Percentiles rank a stretch among this genome's conserved stretches.
Conservation (phyloP, 2,888 invertebrate species). For the Acholoe squamosa region DNA sequence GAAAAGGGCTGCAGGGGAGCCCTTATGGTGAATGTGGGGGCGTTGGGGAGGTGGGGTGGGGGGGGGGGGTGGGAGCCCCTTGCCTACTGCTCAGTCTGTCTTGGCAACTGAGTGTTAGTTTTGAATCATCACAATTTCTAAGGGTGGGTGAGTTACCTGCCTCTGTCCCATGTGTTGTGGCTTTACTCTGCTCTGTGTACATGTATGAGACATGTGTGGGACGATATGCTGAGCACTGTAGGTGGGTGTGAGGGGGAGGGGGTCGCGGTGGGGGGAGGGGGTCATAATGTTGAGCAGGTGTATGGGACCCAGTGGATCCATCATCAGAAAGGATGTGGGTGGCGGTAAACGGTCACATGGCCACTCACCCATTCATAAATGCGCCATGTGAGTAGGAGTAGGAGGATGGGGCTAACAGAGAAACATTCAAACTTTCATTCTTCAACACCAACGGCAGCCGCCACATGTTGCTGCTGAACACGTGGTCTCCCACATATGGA, state of each 20-base stretch:
- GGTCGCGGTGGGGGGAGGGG: not conserved
- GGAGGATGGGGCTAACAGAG: no score
- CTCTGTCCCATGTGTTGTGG: not conserved
- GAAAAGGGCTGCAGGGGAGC: not conserved
- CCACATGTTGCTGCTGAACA: no score
- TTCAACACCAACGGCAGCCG: no score
- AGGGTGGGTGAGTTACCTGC: not conserved
- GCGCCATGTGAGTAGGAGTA: not conserved
- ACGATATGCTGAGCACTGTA: no score
- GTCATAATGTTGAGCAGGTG: not conserved
- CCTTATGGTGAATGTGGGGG: not conserved
- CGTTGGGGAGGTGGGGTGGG: not conserved
- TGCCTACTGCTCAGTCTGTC: not conserved
- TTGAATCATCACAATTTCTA: constrained; percentile 9
- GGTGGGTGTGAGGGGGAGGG: not conserved
- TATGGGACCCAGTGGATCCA: no score
- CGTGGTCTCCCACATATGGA: no score
- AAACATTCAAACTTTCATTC: no score
- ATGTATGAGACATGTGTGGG: not conserved
- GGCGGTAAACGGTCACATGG: not conserved
- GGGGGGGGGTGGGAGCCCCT: not conserved
- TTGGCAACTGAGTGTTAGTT: constrained; percentile 4
- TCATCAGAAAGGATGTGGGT: not conserved
- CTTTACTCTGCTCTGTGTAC: not conserved
- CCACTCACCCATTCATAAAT: not conserved